Evolutionary conservation across 1,140 invertebrate species (phyloP).

Genomic region (Mercenaria mercenaria): DNA sequence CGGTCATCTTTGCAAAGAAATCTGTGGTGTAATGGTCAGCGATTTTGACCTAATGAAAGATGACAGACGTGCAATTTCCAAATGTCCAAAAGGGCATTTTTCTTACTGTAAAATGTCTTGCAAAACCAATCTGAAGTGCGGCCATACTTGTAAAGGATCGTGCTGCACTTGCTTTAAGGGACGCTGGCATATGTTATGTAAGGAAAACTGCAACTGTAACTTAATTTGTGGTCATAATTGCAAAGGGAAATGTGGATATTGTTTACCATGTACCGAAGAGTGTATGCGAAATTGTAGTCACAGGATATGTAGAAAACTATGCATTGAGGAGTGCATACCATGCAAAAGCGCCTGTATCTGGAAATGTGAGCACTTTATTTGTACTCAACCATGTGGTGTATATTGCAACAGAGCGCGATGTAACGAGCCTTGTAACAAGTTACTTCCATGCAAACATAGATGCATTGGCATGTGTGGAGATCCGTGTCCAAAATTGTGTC

Average conservation of each 20-base stretch:
- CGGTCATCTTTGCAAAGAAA: not conserved
- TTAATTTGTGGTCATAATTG: slow-evolving; percentile 85
- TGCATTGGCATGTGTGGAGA: slow-evolving; percentile 89
- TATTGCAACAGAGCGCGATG: slow-evolving; percentile 86
- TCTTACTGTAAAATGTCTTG: slow-evolving; percentile 59
- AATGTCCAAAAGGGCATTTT: slow-evolving; percentile 5
- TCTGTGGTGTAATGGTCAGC: not conserved
- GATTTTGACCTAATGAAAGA: not conserved
- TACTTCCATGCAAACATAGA: slow-evolving; percentile 88
- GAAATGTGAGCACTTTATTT: slow-evolving; percentile 87
- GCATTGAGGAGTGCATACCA: slow-evolving; percentile 88
- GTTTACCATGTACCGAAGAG: slow-evolving; percentile 88
- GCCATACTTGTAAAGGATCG: slow-evolving; percentile 75
- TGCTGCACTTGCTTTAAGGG: slow-evolving; percentile 87
- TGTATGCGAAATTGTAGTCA: slow-evolving; percentile 88
- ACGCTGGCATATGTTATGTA: slow-evolving; percentile 88
- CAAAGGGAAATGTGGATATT: slow-evolving; percentile 80
- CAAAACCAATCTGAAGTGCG: slow-evolving; percentile 70
- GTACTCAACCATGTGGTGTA: slow-evolving; percentile 88
- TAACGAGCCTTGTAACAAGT: slow-evolving; percentile 29
- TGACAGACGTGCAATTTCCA: not conserved
- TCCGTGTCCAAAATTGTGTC: slow-evolving; percentile 85
- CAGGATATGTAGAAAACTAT: slow-evolving; percentile 87
- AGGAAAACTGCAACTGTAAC: slow-evolving; percentile 76
- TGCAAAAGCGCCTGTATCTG: slow-evolving; percentile 87